Evolutionary conservation across 2,888 invertebrate genomes (phyloP).

Genomic region (Cepaea hortensis): DNA sequence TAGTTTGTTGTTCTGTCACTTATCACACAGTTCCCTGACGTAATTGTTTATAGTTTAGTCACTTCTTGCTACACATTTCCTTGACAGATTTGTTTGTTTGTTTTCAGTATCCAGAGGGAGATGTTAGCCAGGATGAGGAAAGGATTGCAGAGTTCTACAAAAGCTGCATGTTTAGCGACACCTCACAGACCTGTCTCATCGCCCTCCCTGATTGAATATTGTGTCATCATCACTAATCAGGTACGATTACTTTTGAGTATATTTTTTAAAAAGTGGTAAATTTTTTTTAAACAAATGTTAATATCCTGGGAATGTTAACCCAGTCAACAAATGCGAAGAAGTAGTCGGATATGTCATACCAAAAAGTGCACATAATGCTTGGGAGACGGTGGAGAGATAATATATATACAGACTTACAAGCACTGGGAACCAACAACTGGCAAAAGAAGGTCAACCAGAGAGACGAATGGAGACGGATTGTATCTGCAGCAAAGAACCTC

Average conservation of each 20-base stretch:
- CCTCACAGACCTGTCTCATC: constrained; percentile 36
- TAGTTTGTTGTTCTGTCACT: no score
- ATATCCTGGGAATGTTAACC: background rate
- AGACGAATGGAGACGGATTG: no score
- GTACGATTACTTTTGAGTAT: background rate
- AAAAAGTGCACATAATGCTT: no score
- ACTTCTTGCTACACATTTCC: background rate
- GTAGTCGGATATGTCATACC: no score
- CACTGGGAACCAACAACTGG: no score
- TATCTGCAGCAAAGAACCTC: no score
- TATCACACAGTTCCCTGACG: no score
- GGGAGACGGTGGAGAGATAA: no score
- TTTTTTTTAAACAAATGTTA: background rate
- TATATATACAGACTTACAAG: no score
- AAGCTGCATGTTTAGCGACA: constrained; percentile 30
- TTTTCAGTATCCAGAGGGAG: constrained; percentile 41
- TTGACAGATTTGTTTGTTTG: background rate
- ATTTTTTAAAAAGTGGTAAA: background rate
- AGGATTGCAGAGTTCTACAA: constrained; percentile 41
- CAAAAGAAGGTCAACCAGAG: no score
- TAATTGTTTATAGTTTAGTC: no score
- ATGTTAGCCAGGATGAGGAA: constrained; percentile 37
- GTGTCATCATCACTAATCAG: constrained; percentile 31
- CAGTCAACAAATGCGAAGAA: background rate
- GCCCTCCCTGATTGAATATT: constrained; percentile 24